phyloP scores from a whole-genome alignment of 2,888 invertebrate genomes.

The Alitta virens region DNA sequence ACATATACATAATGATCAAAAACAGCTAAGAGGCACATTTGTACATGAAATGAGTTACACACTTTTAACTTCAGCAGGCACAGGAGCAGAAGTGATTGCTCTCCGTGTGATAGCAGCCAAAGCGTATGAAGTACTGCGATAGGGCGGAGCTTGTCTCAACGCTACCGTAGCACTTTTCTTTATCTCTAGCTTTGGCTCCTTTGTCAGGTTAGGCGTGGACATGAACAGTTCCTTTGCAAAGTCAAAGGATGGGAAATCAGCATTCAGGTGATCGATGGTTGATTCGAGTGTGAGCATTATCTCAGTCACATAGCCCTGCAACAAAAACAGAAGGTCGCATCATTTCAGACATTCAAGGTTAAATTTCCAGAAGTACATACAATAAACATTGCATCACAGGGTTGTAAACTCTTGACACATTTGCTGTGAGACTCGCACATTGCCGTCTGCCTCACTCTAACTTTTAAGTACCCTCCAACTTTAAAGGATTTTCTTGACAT shows the following conservation, averaged over 20 bases:
- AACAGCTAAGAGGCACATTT: no score
- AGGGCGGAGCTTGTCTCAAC: constrained; percentile 58
- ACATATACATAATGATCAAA: no score
- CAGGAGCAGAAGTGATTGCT: constrained; percentile 62
- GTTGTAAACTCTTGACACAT: not conserved
- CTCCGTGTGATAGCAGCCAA: constrained; percentile 75
- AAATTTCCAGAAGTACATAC: constrained; percentile 1
- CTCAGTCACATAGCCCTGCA: constrained; percentile 97
- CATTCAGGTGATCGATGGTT: constrained; percentile 81
- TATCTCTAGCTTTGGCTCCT: constrained; percentile 35
- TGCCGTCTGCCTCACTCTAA: no score
- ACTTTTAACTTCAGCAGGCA: no score
- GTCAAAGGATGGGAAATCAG: constrained; percentile 77
- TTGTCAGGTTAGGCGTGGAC: constrained; percentile 82
- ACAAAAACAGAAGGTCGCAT: constrained; percentile 31
- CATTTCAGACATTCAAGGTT: no score
- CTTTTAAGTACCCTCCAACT: no score
- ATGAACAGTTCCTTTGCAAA: constrained; percentile 88
- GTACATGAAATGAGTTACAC: no score
- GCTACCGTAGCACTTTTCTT: constrained; percentile 45
- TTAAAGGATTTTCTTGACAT: no score
- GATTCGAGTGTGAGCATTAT: constrained; percentile 91
- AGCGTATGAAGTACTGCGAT: constrained; percentile 85
- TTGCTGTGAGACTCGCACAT: no score
- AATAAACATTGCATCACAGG: not conserved